phyloP scores from a whole-genome alignment of 1,140 invertebrate genomes.

The Drosophila bipectinata region DNA sequence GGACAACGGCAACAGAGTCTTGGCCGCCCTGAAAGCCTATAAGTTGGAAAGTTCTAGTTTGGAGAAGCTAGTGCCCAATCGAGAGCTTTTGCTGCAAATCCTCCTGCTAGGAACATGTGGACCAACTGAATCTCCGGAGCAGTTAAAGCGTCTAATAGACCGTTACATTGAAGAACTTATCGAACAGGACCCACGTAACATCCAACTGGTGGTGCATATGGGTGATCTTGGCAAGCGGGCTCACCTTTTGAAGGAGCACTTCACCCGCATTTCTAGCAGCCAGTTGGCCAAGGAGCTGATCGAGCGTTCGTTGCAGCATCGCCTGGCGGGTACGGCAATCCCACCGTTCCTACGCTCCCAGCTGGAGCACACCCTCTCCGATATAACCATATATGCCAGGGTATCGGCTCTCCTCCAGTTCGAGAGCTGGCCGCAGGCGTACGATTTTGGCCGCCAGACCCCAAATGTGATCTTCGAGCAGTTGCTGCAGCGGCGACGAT shows the following conservation, averaged over 20 bases:
- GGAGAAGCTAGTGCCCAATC: constrained; percentile 12
- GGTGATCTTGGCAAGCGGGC: constrained; percentile 71
- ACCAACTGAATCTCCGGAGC: constrained; percentile 16
- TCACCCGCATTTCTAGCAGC: constrained; percentile 69
- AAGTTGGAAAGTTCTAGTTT: constrained; percentile 48
- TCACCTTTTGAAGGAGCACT: constrained; percentile 80
- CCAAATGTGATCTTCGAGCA: constrained; percentile 84
- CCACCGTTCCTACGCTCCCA: constrained; percentile 58
- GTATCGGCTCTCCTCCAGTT: constrained; percentile 82
- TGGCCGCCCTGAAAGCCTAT: constrained; percentile 84
- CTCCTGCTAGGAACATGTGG: constrained; percentile 59
- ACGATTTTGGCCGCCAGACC: constrained; percentile 84
- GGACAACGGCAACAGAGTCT: constrained; percentile 84
- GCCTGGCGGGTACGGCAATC: constrained; percentile 59
- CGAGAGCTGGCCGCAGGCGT: constrained; percentile 84
- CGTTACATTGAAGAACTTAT: constrained; percentile 50
- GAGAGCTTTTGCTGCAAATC: constrained; percentile 54
- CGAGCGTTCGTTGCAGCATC: constrained; percentile 67
- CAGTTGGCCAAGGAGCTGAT: constrained; percentile 73
- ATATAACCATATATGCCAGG: constrained; percentile 85
- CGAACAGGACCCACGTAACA: constrained; percentile 58
- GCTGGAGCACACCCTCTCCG: constrained; percentile 83
- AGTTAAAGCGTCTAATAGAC: constrained; percentile 34
- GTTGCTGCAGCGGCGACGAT: constrained; percentile 85
- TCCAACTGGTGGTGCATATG: constrained; percentile 57